phyloP scores from a whole-genome alignment of 2,113 vertebrate genomes.

The Periophthalmus modestus region DNA sequence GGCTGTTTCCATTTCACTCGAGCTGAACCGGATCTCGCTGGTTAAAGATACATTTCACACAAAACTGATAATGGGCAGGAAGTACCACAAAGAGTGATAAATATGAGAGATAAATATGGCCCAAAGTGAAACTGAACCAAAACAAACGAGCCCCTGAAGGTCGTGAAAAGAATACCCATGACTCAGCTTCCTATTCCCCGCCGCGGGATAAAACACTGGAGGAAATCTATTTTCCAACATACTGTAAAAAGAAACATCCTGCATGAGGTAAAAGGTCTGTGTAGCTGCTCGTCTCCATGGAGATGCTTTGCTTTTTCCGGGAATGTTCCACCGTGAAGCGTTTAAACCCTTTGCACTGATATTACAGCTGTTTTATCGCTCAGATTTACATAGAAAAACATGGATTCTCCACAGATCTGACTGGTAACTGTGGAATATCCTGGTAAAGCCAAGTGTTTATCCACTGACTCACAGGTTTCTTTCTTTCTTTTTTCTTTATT shows the following conservation, averaged over 20 bases:
- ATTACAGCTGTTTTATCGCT: too few species aligned
- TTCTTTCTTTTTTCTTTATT: too few species aligned
- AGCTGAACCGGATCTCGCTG: neutral
- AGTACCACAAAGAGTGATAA: neutral
- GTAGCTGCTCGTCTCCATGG: too few species aligned
- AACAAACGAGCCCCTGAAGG: neutral
- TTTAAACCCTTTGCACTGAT: too few species aligned
- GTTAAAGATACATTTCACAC: constrained; percentile 1
- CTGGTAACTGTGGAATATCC: too few species aligned
- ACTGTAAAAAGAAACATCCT: neutral
- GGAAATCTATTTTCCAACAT: neutral
- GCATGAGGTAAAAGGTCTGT: neutral
- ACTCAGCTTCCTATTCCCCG: neutral
- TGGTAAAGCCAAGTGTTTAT: too few species aligned
- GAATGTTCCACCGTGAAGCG: too few species aligned
- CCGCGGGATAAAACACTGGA: neutral
- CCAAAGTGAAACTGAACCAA: neutral
- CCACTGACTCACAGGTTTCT: too few species aligned
- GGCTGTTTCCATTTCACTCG: neutral
- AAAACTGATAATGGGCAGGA: neutral
- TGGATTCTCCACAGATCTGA: too few species aligned
- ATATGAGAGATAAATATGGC: neutral
- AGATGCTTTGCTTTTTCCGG: too few species aligned
- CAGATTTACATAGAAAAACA: too few species aligned
- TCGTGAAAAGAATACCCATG: neutral